Evolutionary conservation across 2,888 invertebrate species (phyloP), one percentile per base, ranked within the genome.

Genomic region (Chouioia cunea): DNA sequence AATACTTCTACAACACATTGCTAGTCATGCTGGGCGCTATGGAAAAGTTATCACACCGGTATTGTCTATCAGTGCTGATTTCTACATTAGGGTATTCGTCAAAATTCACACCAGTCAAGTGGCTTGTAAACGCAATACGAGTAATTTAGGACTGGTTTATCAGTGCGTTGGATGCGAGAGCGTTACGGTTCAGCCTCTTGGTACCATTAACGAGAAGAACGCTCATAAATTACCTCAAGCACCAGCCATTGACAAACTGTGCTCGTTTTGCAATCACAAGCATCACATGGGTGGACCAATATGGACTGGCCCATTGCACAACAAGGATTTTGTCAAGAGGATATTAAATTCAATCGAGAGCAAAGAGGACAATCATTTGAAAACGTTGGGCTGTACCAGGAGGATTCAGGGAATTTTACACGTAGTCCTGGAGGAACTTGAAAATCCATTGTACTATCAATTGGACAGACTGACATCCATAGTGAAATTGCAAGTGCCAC

Each of bases 11-110:
- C 94, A 96, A 80, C 91, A 93, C 77, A 93, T 99, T 75, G 96
- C 98, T 81, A 89, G 92, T 0, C 95, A 96, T 80, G 99, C 99
- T 0, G 97, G 95, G 81, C 90, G 96, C 43, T 97, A 99, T 86
- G 94, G 96, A 3, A 90, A 96, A 74, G 97, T 96, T 85, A 97
- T 97, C 77, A 92, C 92, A 52, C 99, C 99, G 0, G 82, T 99
- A 53, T 83, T 99, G 2, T 96, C 96, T 27, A 86, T 99, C 75
- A 97, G 97, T 22, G 95, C 93, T 0, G 99, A 99, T 86, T 99
- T 99, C 87, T 99, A 99, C 84, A 91, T 99, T 48, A 88, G 99
- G 71, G 92, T 99, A 10, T 97, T 99, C 85, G 95, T 99, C 0
- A 90, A 91, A 79, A 88, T 99, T 0, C 91, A 89, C 78, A 90